Evolutionary conservation across 2,888 invertebrate genomes (phyloP).

Genomic region (Phortica okadai): DNA sequence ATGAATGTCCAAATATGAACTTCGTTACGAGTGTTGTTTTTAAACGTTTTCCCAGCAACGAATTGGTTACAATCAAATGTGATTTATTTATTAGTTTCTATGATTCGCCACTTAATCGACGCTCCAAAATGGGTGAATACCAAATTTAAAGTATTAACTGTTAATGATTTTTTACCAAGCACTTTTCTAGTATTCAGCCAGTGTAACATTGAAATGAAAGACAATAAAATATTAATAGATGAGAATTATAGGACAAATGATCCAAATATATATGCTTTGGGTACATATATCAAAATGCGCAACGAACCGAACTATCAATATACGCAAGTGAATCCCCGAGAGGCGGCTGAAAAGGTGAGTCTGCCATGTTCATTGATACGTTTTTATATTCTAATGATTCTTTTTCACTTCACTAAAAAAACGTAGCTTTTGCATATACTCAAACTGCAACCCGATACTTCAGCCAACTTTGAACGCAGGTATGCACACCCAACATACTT

Average conservation of each 20-base stretch:
- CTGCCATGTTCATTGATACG: no score
- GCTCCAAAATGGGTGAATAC: neutral
- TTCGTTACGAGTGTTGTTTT: constrained; percentile 60
- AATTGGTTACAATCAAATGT: constrained; percentile 51
- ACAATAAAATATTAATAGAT: constrained; percentile 51
- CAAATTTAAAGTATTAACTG: neutral
- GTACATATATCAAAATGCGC: constrained; percentile 51
- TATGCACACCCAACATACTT: constrained; percentile 54
- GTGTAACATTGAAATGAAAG: constrained; percentile 39
- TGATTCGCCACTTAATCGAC: constrained; percentile 46
- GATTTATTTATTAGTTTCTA: constrained; percentile 68
- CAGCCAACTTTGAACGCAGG: constrained; percentile 45
- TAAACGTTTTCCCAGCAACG: constrained; percentile 29
- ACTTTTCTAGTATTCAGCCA: constrained; percentile 44
- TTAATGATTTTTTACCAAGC: constrained; percentile 36
- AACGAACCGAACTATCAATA: constrained; percentile 60
- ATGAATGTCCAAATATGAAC: constrained; percentile 34
- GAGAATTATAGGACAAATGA: constrained; percentile 59
- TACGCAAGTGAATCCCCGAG: constrained; percentile 50
- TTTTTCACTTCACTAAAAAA: neutral
- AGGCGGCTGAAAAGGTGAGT: constrained; percentile 62
- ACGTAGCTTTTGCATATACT: constrained; percentile 57
- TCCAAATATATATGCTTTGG: constrained; percentile 61
- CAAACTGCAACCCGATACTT: constrained; percentile 14
- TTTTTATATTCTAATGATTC: neutral